Base-by-base conservation (phyloP, 1,140 invertebrate species). In the Zaprionus nigranus region DNA sequence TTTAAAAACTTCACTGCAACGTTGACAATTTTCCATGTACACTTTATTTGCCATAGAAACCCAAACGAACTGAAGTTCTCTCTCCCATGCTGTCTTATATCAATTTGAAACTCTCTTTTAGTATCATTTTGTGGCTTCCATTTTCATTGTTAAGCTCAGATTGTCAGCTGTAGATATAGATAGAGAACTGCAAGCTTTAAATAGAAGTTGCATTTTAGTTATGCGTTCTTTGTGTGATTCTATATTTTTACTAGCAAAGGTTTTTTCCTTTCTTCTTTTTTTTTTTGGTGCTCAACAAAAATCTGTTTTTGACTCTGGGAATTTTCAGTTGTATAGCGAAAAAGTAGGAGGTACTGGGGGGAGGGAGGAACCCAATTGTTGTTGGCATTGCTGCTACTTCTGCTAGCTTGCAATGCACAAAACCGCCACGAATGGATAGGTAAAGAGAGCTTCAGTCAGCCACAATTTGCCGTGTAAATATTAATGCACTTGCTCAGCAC, bases 401-500 rank as follows among this genome's bases (percentile, higher is more conserved):
- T 67, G 81, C 71, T 66, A 67, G 65, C 64, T 81, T 86, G 82
- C 78, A 81, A 78, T 76, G 59, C 70, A 79, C 82, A 82, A 86
- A 86, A 84, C 75, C 69, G 65, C 80, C 54, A 88, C 82, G 66
- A 75, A 61, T 34, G 75, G 58, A 61, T 63, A 64, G 58, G 54
- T 63, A 63, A 59, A 56, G 56, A 74, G 54, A 73, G 68, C 70
- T 81, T 56, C 53, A 63, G 59, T 53, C 75, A 79, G 78, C 85
- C 83, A 84, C 84, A 88, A 84, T 83, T 88, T 88, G 80, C 81
- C 78, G 87, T 87, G 84, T 81, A 87, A 87, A 87, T 87, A 87
- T 88, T 88, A 87, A 87, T 87, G 81, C 81, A 69, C 81, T 74
- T 60, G 68, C 75, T 64, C 30, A 34, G 40, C 49, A 54, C 17